A percentile compares a stretch with the other conserved stretches of the same genome.
phyloP scores from a whole-genome alignment of 2,797 vertebrate species.

The Darevskia mixta region DNA sequence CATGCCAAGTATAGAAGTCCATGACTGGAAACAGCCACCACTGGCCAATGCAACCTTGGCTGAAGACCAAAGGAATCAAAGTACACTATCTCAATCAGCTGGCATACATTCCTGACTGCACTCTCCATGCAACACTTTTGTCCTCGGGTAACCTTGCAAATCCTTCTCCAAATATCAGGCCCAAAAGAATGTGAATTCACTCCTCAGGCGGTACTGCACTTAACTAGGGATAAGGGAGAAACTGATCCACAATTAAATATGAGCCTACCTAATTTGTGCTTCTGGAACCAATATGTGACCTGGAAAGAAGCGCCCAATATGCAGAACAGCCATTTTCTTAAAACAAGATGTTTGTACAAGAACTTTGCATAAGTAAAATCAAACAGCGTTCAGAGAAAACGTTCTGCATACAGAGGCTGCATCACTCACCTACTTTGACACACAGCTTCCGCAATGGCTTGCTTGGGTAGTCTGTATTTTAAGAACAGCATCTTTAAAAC shows the following conservation, averaged over 20 bases:
- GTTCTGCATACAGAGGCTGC: not conserved
- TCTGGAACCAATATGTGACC: not conserved
- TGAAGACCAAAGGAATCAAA: constrained; percentile 46
- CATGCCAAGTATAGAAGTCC: constrained; percentile 27
- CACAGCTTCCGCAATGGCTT: not conserved
- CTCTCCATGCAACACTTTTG: not conserved
- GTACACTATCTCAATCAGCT: constrained; percentile 15
- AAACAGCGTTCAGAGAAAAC: not conserved
- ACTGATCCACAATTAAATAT: too few species aligned
- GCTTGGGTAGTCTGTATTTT: not conserved
- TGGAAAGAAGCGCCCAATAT: too few species aligned
- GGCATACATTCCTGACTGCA: not conserved
- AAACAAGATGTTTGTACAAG: not conserved
- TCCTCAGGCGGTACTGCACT: not conserved
- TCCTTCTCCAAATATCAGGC: not conserved
- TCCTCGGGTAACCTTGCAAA: not conserved
- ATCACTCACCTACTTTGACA: not conserved
- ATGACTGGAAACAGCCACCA: constrained; percentile 46
- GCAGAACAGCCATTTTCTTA: not conserved
- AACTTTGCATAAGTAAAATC: not conserved
- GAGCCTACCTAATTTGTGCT: too few species aligned
- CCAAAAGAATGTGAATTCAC: not conserved
- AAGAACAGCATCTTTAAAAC: not conserved
- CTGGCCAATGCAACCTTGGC: constrained; percentile 15
- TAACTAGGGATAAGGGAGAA: not conserved